Conservation (phyloP, 2,888 invertebrate genomes). For the Parascotia fuliginaria region DNA sequence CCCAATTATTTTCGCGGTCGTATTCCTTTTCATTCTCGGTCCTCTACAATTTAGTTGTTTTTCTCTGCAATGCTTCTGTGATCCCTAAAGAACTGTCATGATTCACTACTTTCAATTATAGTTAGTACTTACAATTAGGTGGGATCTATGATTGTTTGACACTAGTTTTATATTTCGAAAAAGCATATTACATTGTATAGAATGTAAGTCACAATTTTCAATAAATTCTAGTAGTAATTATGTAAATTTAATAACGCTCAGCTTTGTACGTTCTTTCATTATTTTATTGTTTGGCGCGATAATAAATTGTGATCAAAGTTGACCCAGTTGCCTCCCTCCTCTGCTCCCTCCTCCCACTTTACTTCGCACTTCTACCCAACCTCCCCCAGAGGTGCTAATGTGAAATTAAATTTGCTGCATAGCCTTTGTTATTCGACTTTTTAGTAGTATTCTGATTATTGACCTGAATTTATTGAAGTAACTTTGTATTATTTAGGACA, state of each 20-base stretch:
- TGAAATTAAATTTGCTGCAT: conserved; percentile 38
- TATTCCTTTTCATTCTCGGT: too few relatives aligned
- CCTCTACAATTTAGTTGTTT: too few relatives aligned
- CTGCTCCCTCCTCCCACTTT: neutral
- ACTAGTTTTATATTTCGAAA: too few relatives aligned
- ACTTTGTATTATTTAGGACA: too few relatives aligned
- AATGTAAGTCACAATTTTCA: neutral
- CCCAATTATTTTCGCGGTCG: too few relatives aligned
- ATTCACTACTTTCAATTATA: too few relatives aligned
- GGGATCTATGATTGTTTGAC: too few relatives aligned
- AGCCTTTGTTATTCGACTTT: conserved; percentile 29
- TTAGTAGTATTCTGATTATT: conserved; percentile 9
- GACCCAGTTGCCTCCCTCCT: conserved; percentile 33
- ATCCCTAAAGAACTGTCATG: too few relatives aligned
- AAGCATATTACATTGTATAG: too few relatives aligned
- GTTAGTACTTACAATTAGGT: too few relatives aligned
- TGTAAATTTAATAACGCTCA: conserved; percentile 9
- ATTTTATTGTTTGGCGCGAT: conserved; percentile 30
- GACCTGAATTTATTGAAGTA: conserved; percentile 5
- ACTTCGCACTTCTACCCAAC: neutral
- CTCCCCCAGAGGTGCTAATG: conserved; percentile 34
- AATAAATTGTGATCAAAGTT: conserved; percentile 42
- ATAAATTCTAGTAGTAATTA: neutral
- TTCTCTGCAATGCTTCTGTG: too few relatives aligned
- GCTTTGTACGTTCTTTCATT: conserved; percentile 22